Evolutionary conservation across 2,113 vertebrate species (phyloP), one percentile per base, ranked within the genome.

Genomic region (Percina caprodes): DNA sequence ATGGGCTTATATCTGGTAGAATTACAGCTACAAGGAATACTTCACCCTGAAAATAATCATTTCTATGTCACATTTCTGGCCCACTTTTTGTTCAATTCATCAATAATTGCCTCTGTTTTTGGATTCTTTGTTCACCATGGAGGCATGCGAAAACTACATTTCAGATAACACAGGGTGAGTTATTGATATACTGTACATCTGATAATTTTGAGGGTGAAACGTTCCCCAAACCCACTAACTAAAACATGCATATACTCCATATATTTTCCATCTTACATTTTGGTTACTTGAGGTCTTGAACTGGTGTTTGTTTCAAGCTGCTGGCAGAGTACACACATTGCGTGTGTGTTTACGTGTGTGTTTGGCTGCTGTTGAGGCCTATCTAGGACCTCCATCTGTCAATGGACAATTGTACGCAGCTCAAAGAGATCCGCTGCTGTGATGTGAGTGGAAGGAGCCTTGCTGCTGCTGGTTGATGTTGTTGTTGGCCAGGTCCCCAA

Each of bases 351-450:
- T 73, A 26, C 54, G 77, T 45, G 66, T 68, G 65, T 55, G 69
- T 74, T 11, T 89, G 69, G 55, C 66, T 77, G 67, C 67, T 63
- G 48, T 16, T 8, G 60, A 59, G 59, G 24, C 51, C 72, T 92
- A 92, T 92, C 92, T 82, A 24, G 42, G 79, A 81, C 66, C 79
- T 83, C 67, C 82, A 91, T 90, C 93, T 91, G 91, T 73, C 48
- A 23, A 2, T 2, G 80, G 71, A 92, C 88, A 93, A 93, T 90
- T 39, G 80, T 71, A 52, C 52, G 45, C 77, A 69, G 83, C 90
- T 91, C 91, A 91, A 92, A 93, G 90, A 91, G 92, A 94, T 92
- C 87, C 70, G 79, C 69, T 63, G 67, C 86, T 86, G 69, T 89
- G 87, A 93, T 92, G 90, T 82, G 80, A 89, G 74, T 83, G 84